Evolutionary conservation across 2,797 vertebrate species (phyloP), one percentile per base, ranked within the genome.

Genomic region (Aulostomus chinensis): DNA sequence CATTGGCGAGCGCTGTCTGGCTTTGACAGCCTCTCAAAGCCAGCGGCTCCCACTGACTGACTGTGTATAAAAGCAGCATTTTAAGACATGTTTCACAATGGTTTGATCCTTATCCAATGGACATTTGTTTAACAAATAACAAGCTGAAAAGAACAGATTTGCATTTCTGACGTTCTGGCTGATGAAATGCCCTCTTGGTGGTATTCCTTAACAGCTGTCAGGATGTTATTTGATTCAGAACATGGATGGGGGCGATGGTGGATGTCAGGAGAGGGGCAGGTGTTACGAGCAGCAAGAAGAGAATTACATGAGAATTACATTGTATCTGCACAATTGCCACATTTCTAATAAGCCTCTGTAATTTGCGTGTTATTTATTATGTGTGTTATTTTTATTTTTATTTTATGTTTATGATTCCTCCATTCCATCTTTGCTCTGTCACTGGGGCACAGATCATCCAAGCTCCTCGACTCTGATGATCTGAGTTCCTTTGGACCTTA

Each of bases 11-110:
- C 14, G 45, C 36, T 40, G 75, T 72, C 85, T 91, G 89, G 64
- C 53, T 71, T 50, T 90, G 91, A 90, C 88, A 88, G 84, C 67
- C 68, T 69, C 48, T 83, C 52, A 59, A 78, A 70, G 61, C 46
- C 58, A 51, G 13, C 45, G 33, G 9, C 40, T 54, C 62, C 31
- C 45, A 12, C 17, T 32, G 42, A 48, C 54, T 38, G 29, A 30
- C 53, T 39, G 17, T 47, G 5, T 17, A 5, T 3, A 51, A 32
- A 60, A 59, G 70, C 84, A 88, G 80, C 64, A 41, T 78, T 80
- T 86, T 56, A 41, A 63, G 81, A 82, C 86, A 72, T 42, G 2
- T 66, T 21, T 57, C 41, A 85, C 78, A 78, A 69, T 49, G 29
- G 58, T 9, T 31, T 29, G 16, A 42, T 21, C 17, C 16, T 51